Conservation (phyloP, 2,888 invertebrate species). For the Drosophila robusta region DNA sequence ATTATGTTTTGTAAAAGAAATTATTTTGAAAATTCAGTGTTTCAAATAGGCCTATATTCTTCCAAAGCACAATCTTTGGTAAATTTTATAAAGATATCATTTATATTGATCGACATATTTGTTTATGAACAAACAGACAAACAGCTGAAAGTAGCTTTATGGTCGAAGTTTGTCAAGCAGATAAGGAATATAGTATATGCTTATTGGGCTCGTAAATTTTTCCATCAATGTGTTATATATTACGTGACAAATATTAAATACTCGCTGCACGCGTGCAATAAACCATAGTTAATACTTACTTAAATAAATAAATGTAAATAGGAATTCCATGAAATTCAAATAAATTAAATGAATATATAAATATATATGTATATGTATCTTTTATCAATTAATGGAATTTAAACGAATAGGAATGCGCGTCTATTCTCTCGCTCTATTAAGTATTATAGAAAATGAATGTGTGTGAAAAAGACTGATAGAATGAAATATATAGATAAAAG, state of each 20-base stretch:
- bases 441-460: constrained; percentile 32
- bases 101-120: neutral
- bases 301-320: neutral
- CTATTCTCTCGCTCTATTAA: constrained; percentile 22
- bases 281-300: neutral
- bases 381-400: constrained; percentile 13
- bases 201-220: no score
- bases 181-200: neutral
- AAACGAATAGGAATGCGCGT: constrained; percentile 7
- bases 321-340: neutral
- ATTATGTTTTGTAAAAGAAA: no score
- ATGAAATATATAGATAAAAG: constrained; percentile 24
- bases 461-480: constrained; percentile 8
- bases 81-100: neutral
- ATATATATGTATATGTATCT: neutral
- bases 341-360: neutral
- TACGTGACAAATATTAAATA: neutral
- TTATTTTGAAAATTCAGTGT: no score
- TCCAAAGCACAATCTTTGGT: neutral
- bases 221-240: neutral
- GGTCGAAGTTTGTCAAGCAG: neutral
- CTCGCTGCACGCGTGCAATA: neutral
- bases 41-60: no score
- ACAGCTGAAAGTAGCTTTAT: neutral
- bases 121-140: neutral